A percentile compares a stretch with the other conserved stretches of the same genome.
phyloP scores from a whole-genome alignment of 2,113 vertebrate genomes.

The Lophotis ruficrista region DNA sequence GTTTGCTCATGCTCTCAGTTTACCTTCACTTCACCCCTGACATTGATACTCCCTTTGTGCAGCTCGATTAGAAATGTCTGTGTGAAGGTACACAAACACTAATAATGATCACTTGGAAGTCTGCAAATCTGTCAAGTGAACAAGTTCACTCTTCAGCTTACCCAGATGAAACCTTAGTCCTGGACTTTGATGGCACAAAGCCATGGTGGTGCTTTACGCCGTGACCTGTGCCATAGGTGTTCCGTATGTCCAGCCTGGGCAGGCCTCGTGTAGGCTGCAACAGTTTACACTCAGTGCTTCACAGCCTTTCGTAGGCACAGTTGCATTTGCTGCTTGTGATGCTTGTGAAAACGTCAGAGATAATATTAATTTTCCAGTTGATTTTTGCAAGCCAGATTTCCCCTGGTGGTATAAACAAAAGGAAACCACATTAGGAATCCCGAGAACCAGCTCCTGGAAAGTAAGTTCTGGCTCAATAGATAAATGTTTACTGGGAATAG shows the following conservation, averaged over 20 bases:
- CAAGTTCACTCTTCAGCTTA: neutral
- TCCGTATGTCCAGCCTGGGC: neutral
- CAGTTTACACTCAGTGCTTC: neutral
- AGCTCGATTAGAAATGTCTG: neutral
- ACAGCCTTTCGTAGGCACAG: neutral
- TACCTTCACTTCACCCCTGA: neutral
- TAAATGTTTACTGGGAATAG: neutral
- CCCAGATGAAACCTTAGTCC: neutral
- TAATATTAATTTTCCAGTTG: neutral
- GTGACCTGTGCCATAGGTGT: neutral
- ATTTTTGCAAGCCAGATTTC: neutral
- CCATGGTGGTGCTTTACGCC: accelerated
- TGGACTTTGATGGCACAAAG: neutral
- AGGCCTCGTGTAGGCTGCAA: neutral
- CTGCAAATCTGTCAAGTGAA: neutral
- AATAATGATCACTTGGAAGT: neutral
- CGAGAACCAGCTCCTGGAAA: neutral
- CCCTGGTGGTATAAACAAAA: neutral
- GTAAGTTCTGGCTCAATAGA: neutral
- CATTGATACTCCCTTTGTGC: neutral
- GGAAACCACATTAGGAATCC: neutral
- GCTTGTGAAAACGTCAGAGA: neutral
- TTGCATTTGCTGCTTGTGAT: neutral
- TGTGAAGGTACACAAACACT: neutral
- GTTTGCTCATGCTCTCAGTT: neutral